Conservation (phyloP, 1,140 invertebrate genomes). For the Brachionus paranguensis region DNA sequence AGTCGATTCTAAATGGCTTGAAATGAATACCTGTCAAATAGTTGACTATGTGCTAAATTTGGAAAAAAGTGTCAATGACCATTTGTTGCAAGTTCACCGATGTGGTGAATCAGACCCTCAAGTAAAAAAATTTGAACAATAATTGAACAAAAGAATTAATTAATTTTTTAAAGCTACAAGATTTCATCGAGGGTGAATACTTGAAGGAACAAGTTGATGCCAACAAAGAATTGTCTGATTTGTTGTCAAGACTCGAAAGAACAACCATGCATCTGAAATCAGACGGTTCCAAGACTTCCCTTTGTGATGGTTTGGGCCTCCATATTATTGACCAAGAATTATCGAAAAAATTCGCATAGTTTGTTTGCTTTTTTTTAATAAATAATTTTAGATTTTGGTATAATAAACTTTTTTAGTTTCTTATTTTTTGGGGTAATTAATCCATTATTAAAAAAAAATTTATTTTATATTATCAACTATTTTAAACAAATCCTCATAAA, state of each 20-base stretch:
- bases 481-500: no score
- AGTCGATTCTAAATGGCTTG: neutral
- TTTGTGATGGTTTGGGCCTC: constrained; percentile 18
- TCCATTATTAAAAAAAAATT: neutral
- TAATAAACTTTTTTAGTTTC: neutral
- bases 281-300: neutral
- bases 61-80: constrained; percentile 10
- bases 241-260: constrained; percentile 34
- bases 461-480: no score
- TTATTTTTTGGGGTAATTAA: neutral
- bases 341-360: neutral
- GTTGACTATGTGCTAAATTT: neutral
- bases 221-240: constrained; percentile 20
- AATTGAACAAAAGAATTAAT: neutral
- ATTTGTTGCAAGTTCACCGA: neutral
- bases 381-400: neutral
- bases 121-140: neutral
- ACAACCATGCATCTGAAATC: neutral
- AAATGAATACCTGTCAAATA: constrained; percentile 12
- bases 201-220: constrained; percentile 39
- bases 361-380: neutral
- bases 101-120: constrained; percentile 20
- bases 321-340: constrained; percentile 31
- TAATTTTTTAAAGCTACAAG: constrained; percentile 20
- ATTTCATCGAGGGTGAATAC: constrained; percentile 28